Evolutionary conservation across 1,140 invertebrate species (phyloP).

Genomic region (Caerostris extrusa): DNA sequence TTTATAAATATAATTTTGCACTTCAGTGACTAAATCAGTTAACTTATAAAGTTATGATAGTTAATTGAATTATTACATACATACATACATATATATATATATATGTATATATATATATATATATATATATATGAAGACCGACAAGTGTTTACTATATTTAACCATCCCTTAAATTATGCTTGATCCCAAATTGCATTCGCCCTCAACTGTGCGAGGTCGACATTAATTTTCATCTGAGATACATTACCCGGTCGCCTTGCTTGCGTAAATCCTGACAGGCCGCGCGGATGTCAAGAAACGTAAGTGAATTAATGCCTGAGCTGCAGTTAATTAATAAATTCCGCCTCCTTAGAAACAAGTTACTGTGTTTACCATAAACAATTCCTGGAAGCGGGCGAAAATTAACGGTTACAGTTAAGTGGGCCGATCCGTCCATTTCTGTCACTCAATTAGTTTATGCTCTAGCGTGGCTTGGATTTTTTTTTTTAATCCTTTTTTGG

Average conservation of each 20-base stretch:
- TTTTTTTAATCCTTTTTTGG: neutral
- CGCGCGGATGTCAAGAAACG: slow-evolving; percentile 16
- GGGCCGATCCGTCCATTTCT: neutral
- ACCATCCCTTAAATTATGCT: too few relatives aligned
- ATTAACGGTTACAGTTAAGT: slow-evolving; percentile 30
- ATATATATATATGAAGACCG: too few relatives aligned
- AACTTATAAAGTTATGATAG: too few relatives aligned
- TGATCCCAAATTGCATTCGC: too few relatives aligned
- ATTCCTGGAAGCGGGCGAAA: slow-evolving; percentile 44
- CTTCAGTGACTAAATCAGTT: too few relatives aligned
- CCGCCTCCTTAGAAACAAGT: slow-evolving; percentile 36
- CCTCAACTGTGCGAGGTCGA: neutral
- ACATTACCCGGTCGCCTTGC: neutral
- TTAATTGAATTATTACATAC: too few relatives aligned
- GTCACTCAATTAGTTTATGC: slow-evolving; percentile 30
- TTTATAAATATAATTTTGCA: too few relatives aligned
- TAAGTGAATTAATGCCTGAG: slow-evolving; percentile 63
- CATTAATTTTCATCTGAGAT: slow-evolving; percentile 46
- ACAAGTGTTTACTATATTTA: too few relatives aligned
- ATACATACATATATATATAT: too few relatives aligned
- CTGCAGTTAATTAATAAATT: slow-evolving; percentile 67
- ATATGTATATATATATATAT: too few relatives aligned
- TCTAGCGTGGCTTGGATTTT: neutral
- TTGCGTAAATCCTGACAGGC: slow-evolving; percentile 49
- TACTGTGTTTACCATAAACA: slow-evolving; percentile 52